Base-by-base conservation (phyloP, 2,113 vertebrate species). In the Siphamia tubifer region DNA sequence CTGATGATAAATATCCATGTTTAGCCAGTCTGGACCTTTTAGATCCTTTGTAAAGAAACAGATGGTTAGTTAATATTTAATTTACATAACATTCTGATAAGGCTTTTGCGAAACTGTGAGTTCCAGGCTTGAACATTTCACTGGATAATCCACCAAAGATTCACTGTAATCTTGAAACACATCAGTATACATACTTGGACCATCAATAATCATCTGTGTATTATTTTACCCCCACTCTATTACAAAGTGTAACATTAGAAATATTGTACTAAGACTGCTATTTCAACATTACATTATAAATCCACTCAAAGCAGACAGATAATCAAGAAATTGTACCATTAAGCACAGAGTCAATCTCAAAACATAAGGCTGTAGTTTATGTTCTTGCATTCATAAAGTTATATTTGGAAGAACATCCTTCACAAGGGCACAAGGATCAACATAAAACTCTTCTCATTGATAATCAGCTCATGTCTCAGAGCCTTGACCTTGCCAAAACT, bases 381-480 rank as follows among this genome's bases (percentile, higher is more conserved):
- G 16, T 36, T 48, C 15, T 32, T 21, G 6, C 20, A 12, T 4
- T 58, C 15, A 17, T 52, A 5, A 39, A 34, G 4, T 35, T 31
- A 15, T 2, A 11, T 16, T 39, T 21, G 20, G 13, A 13, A 11
- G 30, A 43, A 27, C 7, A 57, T 54, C 20, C 39, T 35, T 39
- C 16, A 27, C 30, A 55, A 71, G 47, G 57, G 38, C 54, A 73
- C 30, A 1, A 63, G 54, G 13, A 38, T 28, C 54, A 63, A 52
- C 32, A 66, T 57, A 3, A 56, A 55, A 60, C 36, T 56, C 9
- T 21, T 43, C 40, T 19, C 35, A 54, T 66, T 69, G 20, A 40
- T 69, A 86, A 64, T 57, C 52, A 10, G 32, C 34, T 53, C 31
- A 45, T 35, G 38, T 63, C 49, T 74, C 16, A 68, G 38, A 52